Conservation (phyloP, 2,113 vertebrate genomes). For the Todiramphus saurophagus region DNA sequence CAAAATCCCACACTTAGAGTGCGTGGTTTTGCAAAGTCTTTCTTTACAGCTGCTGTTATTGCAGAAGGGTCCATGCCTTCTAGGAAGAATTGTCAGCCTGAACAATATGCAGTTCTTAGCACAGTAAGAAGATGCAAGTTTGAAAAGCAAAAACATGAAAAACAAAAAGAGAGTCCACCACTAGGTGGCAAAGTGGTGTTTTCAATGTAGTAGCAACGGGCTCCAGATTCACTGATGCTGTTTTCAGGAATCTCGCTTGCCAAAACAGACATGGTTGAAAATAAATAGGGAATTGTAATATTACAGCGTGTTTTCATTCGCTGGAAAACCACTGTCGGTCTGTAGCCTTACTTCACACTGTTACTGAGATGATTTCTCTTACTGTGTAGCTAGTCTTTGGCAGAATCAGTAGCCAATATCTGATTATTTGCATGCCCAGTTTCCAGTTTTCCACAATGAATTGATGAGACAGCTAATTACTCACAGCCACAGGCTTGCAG, state of each 20-base stretch:
- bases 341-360: not conserved
- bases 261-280: not conserved
- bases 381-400: too few species aligned
- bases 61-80: not conserved
- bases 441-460: not conserved
- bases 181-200: slow-evolving; percentile 74
- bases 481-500: not conserved
- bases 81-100: not conserved
- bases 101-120: not conserved
- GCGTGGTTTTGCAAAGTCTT: not conserved
- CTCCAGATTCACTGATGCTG: not conserved
- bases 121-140: not conserved
- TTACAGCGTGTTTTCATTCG: not conserved
- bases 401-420: not conserved
- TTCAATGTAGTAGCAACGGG: not conserved
- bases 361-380: not conserved
- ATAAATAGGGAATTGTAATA: not conserved
- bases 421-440: not conserved
- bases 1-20: not conserved
- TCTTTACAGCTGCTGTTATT: not conserved
- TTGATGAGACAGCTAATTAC: not conserved
- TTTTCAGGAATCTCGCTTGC: not conserved
- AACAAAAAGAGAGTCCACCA: not conserved
- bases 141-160: not conserved
- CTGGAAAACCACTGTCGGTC: not conserved